Evolutionary conservation across 2,797 vertebrate species (phyloP), one percentile per base, ranked within the genome.

Genomic region (Chaetodon trifasciatus): DNA sequence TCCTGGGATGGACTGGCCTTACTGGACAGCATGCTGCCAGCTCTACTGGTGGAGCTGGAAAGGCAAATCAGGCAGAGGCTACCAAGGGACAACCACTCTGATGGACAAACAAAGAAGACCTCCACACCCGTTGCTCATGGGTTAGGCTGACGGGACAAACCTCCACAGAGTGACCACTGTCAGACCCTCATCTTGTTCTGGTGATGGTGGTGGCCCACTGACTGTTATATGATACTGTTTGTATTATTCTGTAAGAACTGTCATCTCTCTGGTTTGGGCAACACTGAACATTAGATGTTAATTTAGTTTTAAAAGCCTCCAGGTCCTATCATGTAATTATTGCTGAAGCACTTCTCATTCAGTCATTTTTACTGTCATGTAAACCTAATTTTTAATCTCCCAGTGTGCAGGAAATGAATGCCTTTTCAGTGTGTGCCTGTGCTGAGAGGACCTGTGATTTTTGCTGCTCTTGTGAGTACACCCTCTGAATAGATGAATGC

Each of bases 1-100:
- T 96, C 97, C 12, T 95, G 95, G 96, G 89, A 94, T 1, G 98
- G 98, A 6, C 93, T 99, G 86, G 95, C 96, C 3, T 85, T 99
- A 76, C 88, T 98, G 84, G 98, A 99, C 93, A 95, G 96, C 53
- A 88, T 99, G 52, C 92, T 99, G 83, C 96, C 96, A 0, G 85
- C 81, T 24, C 94, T 99, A 24, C 93, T 99, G 8, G 83, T 95
- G 78, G 96, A 90, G 69, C 93, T 98, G 50, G 96, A 97, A 58
- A 82, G 37, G 46, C 65, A 81, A 44, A 62, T 91, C 49, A 32
- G 23, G 24, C 77, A 19, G 32, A 78, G 61, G 37, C 39, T 44
- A 24, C 60, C 77, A 3, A 6, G 17, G 17, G 49, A 73, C 15
- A 23, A 21, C 8, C 10, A 32, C 6, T 10, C 60, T 61, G 67